A percentile compares a stretch with the other conserved stretches of the same genome.
These are phyloP conservation scores for Agelastica alni DNA, from an alignment of 2,888 invertebrate genomes.

Conservation along the genomic window DNA sequence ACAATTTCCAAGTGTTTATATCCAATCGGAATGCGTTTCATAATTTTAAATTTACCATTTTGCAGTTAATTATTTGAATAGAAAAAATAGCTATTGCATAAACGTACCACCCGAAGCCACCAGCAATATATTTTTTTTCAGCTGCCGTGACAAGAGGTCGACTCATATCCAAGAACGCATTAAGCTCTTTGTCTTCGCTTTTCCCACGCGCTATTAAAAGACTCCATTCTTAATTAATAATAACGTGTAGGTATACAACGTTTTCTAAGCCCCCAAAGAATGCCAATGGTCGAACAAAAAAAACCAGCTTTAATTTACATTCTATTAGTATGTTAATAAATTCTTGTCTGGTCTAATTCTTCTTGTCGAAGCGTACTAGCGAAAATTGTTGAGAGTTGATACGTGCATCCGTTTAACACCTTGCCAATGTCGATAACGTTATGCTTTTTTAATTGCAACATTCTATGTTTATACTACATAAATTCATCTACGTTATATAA, in stretches of 20 bases:
- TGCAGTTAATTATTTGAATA: no score
- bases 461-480: no score
- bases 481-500: no score
- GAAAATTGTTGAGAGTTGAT: constrained; percentile 2
- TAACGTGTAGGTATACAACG: constrained; percentile 28
- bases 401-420: constrained; percentile 16
- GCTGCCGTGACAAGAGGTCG: constrained; percentile 10
- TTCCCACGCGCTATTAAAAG: constrained; percentile 25
- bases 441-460: no score
- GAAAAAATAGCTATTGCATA: no score
- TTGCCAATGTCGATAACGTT: not conserved
- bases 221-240: constrained; percentile 29
- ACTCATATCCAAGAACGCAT: constrained; percentile 9
- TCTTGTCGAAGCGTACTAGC: constrained; percentile 18
- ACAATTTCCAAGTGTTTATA: no score
- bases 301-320: constrained; percentile 31
- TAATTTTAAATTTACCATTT: no score
- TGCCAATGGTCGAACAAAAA: constrained; percentile 25
- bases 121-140: constrained; percentile 10
- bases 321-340: constrained; percentile 33
- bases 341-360: constrained; percentile 30
- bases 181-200: constrained; percentile 13
- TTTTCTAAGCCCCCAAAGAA: constrained; percentile 23
- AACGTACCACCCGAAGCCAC: not conserved
- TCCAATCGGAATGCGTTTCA: no score